These are phyloP conservation scores for Stigmatopora argus DNA, from an alignment of 2,113 vertebrate genomes.

Conservation along the genomic window DNA sequence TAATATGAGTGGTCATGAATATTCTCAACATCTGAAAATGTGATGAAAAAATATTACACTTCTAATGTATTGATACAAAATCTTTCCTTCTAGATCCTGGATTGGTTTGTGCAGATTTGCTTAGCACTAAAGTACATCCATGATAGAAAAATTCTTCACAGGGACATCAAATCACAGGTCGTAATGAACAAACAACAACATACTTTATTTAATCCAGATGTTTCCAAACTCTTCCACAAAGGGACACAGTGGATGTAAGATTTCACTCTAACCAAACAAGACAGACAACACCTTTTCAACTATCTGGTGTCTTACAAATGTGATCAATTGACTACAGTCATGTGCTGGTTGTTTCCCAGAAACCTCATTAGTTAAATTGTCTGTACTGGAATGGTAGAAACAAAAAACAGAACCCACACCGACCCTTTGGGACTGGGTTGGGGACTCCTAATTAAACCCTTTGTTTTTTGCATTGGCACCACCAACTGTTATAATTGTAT, in stretches of 20 bases:
- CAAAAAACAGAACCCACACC: too few relatives aligned
- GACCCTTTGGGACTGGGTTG: too few relatives aligned
- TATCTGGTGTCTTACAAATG: too few relatives aligned
- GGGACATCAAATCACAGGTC: conserved; percentile 99
- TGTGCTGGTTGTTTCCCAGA: too few relatives aligned
- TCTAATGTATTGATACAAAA: background rate
- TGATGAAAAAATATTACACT: background rate
- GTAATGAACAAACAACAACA: background rate
- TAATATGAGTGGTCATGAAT: background rate
- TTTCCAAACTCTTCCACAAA: too few relatives aligned
- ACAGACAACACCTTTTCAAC: too few relatives aligned
- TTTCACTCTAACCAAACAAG: too few relatives aligned
- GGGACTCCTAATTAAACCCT: too few relatives aligned
- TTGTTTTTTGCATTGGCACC: background rate
- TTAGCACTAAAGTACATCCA: conserved; percentile 95
- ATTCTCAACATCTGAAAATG: background rate
- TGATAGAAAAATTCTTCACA: conserved; percentile 93
- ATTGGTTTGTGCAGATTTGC: conserved; percentile 98
- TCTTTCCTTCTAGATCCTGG: conserved; percentile 77
- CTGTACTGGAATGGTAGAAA: too few relatives aligned
- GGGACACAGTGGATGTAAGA: too few relatives aligned
- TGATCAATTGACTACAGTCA: too few relatives aligned
- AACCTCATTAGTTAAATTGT: too few relatives aligned
- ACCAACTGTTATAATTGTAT: background rate
- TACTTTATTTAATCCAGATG: background rate